phyloP scores from a whole-genome alignment of 2,797 vertebrate species.

The Gila robusta region DNA sequence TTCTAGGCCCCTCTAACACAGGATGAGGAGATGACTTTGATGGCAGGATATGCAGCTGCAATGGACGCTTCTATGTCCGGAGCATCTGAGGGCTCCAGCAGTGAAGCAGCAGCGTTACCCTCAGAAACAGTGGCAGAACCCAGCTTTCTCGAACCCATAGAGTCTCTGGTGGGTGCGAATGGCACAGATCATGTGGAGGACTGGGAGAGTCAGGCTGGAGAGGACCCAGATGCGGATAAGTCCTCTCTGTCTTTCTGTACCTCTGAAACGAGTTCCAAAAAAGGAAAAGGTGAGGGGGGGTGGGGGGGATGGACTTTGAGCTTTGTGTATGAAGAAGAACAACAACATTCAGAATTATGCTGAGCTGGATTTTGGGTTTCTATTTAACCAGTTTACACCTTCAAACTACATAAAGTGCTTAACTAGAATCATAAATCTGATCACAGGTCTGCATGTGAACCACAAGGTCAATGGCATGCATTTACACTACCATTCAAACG shows the following conservation, averaged over 20 bases:
- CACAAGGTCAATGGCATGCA: neutral
- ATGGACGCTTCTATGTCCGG: slow-evolving; percentile 86
- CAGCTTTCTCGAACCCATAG: slow-evolving; percentile 58
- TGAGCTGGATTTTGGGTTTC: neutral
- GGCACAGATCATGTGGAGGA: slow-evolving; percentile 68
- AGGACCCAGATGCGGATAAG: slow-evolving; percentile 81
- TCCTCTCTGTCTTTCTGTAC: slow-evolving; percentile 88
- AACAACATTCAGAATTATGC: neutral
- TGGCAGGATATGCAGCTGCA: slow-evolving; percentile 90
- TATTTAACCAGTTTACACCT: slow-evolving; percentile 9
- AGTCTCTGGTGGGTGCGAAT: slow-evolving; percentile 69
- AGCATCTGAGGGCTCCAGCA: slow-evolving; percentile 65
- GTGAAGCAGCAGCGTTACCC: neutral
- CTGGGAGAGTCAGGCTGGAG: slow-evolving; percentile 81
- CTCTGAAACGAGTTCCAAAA: slow-evolving; percentile 88
- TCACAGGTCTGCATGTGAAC: slow-evolving; percentile 23
- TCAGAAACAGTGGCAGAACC: slow-evolving; percentile 27
- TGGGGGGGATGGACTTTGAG: neutral
- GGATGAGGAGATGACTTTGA: slow-evolving; percentile 88
- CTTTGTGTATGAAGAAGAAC: neutral
- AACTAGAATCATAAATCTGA: slow-evolving; percentile 19
- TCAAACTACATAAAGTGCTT: neutral
- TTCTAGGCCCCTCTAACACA: slow-evolving; percentile 86
- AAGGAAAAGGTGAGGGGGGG: slow-evolving; percentile 86
- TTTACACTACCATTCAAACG: neutral